Evolutionary conservation across 2,797 vertebrate genomes (phyloP).

Genomic region (Macropus fuliginosus): DNA sequence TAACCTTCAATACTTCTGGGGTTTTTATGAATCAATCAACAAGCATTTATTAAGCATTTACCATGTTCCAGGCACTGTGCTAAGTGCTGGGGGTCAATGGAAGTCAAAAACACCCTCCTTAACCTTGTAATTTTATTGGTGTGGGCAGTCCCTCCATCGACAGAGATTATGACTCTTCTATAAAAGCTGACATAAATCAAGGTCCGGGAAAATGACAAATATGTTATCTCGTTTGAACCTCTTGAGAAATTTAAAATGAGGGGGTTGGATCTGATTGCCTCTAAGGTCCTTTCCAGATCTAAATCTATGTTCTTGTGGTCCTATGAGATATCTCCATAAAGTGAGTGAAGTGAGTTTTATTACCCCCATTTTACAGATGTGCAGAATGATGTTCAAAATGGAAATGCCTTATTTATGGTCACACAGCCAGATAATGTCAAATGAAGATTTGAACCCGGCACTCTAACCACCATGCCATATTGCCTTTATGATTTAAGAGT

Average conservation of each 20-base stretch:
- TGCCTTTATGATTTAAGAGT: neutral
- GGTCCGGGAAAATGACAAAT: neutral
- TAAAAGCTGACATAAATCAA: neutral
- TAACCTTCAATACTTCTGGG: neutral
- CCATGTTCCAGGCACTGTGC: neutral
- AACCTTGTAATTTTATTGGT: neutral
- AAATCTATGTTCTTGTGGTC: neutral
- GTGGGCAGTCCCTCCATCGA: neutral
- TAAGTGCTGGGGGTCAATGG: neutral
- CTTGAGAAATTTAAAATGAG: neutral
- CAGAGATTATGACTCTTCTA: neutral
- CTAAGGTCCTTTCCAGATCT: neutral
- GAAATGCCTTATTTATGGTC: neutral
- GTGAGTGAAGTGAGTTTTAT: neutral
- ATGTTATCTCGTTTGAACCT: neutral
- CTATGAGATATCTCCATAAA: neutral
- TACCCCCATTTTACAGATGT: neutral
- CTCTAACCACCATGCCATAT: neutral
- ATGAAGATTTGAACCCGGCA: neutral
- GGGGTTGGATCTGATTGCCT: neutral
- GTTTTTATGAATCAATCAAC: neutral
- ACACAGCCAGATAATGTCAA: neutral
- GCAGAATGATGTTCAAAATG: neutral
- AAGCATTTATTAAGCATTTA: neutral
- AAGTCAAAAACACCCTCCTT: neutral